Evolutionary conservation across 2,797 vertebrate genomes (phyloP), one percentile per base, ranked within the genome.

Genomic region (Chrysocyon brachyurus): DNA sequence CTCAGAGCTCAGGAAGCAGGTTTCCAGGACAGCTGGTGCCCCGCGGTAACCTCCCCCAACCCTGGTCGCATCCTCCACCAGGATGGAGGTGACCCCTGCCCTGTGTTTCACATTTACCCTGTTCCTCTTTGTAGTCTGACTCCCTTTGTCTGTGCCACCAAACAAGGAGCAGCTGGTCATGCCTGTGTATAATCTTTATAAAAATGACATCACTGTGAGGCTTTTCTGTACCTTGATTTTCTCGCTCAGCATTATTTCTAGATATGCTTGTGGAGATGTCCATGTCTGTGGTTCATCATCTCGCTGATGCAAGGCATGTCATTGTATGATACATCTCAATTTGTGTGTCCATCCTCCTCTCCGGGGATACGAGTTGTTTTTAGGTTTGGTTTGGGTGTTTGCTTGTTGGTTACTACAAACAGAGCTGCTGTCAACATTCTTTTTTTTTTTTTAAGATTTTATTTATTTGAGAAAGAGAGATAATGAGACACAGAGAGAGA

Each of bases 241-340:
- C 40, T 33, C 22, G 3, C 46, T 72, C 14, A 3, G 1, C 3
- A 5, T 21, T 66, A 1, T 33, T 70, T 66, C 54, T 40, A 6
- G n/a, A 8, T 6, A 0, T 7, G 7, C 31, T 52, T 2, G 0
- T 3, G 7, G 56, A 15, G 31, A 46, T 12, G 36, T 1, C 2
- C 1, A 28, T 33, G 12, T 31, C 36, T 12, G 3, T 4, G 46
- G 7, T 16, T 61, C 49, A 2, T 21, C 28, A 0, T n/a, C 33
- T 64, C 5, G 1, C 54, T 49, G 73, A 12, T 15, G 56, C 0
- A 14, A 4, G 17, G 14, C 19, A 3, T 31, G 46, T 17, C 28
- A 15, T 21, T 0, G 0, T 14, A 1, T 3, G 54, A 19, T 28
- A 6, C 1, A 24, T 49, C 73, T 24, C 12, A 22, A 7, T 12